These are phyloP conservation scores for Capricornis sumatraensis DNA, from an alignment of 2,113 vertebrate genomes.

Conservation along the genomic window DNA sequence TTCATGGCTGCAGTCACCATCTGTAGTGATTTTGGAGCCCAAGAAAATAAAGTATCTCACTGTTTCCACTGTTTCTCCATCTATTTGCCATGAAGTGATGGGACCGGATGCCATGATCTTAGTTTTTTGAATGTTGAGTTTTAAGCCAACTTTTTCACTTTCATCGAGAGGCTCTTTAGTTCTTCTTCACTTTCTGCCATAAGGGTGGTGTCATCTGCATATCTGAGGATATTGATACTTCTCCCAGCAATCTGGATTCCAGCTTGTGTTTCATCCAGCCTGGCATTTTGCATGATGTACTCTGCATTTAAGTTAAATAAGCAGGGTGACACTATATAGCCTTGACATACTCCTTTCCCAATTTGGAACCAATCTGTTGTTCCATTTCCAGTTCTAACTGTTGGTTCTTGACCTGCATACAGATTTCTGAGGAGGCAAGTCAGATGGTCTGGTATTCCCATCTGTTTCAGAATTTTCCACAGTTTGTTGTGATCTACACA, in stretches of 20 bases:
- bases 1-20: background rate
- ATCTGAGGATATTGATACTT: background rate
- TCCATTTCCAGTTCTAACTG: background rate
- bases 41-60: background rate
- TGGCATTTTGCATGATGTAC: background rate
- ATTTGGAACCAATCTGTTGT: background rate
- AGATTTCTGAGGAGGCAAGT: background rate
- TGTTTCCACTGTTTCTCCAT: background rate
- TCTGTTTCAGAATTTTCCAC: background rate
- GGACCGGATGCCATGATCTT: background rate
- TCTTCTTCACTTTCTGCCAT: background rate
- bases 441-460: background rate
- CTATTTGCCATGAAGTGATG: background rate
- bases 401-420: background rate
- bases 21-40: background rate
- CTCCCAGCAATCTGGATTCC: background rate
- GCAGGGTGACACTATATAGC: background rate
- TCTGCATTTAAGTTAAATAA: background rate
- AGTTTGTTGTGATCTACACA: background rate
- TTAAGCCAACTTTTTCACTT: background rate
- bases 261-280: background rate
- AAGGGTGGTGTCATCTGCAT: background rate
- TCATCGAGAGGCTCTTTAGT: background rate
- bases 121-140: background rate
- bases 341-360: background rate